Base-by-base conservation (phyloP, 1,140 invertebrate species). In the Zaprionus davidi region DNA sequence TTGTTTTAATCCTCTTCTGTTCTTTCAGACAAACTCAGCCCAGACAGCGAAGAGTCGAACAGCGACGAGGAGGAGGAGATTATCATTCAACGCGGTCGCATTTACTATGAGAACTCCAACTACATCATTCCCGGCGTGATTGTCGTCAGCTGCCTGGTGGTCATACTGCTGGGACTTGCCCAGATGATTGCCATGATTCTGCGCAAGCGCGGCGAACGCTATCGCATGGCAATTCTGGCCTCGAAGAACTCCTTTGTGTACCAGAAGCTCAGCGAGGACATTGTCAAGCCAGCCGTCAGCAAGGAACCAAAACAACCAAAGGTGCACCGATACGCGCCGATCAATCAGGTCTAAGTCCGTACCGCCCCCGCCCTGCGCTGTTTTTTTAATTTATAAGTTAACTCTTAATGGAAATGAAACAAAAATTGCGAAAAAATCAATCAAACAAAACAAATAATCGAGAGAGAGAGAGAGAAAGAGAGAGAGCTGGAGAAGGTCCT, bases 221-320 rank as follows among this genome's bases (percentile, higher is more conserved):
- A 94, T 65, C 93, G 94, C 80, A 92, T 94, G 94, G 93, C 94
- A 80, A 71, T 93, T 28, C 46, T 92, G 71, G 87, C 90, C 31
- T 91, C 90, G 7, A 93, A 93, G 78, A 93, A 93, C 76, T 91
- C 88, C 7, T 91, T 94, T 58, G 94, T 95, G 31, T 95, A 95
- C 88, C 94, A 94, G 79, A 94, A 94, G 80, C 87, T 95, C 41
- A 94, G 93, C 22, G 94, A 95, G 86, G 94, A 95, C 58, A 93
- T 95, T 69, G 92, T 92, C 17, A 92, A 92, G 70, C 85, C 90
- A 20, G 60, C 59, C 22, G 60, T 55, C 24, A 70, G 55, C 75
- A 92, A 92, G 79, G 93, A 94, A 22, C 93, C 94, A n/a, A 93
- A 93, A 65, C 94, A 94, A 41, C 94, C 94, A 57, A 94, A 94